Conservation (phyloP, 2,888 invertebrate species). For the Hedychridium roseum region DNA sequence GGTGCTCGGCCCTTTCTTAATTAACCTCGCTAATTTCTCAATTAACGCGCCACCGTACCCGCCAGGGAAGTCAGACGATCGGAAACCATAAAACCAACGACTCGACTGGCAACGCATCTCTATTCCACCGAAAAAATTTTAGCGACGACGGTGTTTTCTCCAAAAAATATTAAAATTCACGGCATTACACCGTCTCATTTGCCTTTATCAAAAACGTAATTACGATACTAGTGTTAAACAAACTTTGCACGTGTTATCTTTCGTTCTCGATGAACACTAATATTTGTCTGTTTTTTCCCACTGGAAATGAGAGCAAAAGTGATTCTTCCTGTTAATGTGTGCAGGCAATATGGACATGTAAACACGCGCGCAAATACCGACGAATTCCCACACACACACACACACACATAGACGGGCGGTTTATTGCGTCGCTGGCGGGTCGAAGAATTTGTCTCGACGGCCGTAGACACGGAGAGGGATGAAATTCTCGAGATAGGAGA, state of each 20-base stretch:
- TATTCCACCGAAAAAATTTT: background rate
- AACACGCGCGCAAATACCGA: background rate
- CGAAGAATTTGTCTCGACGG: conserved; percentile 32
- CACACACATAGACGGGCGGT: conserved; percentile 14
- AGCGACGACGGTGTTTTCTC: background rate
- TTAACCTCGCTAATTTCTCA: conserved; percentile 45
- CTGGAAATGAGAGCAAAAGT: background rate
- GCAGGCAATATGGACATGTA: no score
- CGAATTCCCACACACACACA: conserved; percentile 6
- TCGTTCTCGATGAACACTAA: no score
- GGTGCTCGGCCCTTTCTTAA: conserved; percentile 38
- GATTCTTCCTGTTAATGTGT: no score
- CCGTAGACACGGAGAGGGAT: conserved; percentile 18
- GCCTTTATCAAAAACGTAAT: no score
- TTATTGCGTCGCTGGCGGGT: conserved; percentile 29
- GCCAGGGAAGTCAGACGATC: no score
- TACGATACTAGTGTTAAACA: no score
- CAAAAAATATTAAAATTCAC: background rate
- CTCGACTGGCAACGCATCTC: conserved; percentile 1
- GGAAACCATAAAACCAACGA: no score
- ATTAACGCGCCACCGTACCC: conserved; percentile 30
- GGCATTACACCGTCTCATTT: no score
- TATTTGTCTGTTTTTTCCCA: no score
- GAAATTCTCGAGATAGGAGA: conserved; percentile 33
- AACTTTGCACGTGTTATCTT: no score